A percentile compares a stretch with the other conserved stretches of the same genome.
These are phyloP conservation scores for Malthinus seriepunctatus DNA, from an alignment of 2,888 invertebrate genomes.

Conservation along the genomic window DNA sequence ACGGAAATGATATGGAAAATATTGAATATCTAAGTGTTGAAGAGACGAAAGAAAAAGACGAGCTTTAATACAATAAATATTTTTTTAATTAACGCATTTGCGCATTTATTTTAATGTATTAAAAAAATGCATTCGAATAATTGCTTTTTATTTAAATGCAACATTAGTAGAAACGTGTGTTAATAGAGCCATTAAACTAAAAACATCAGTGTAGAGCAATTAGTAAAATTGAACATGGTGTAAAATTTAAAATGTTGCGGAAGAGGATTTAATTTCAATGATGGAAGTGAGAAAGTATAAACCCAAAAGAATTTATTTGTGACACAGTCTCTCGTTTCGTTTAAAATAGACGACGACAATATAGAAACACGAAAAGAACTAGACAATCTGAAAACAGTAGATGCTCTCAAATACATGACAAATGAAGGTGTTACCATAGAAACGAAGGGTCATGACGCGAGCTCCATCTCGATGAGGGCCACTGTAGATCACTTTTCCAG, in stretches of 20 bases:
- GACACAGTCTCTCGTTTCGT: constrained; percentile 26
- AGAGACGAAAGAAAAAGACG: background rate
- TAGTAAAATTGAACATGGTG: constrained; percentile 17
- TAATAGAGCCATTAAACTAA: background rate
- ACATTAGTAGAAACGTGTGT: no score
- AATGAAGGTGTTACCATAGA: constrained; percentile 36
- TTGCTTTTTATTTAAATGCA: no score
- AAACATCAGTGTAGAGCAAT: constrained; percentile 12
- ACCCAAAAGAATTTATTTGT: constrained; percentile 27
- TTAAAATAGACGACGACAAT: constrained; percentile 21
- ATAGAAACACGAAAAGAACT: constrained; percentile 30
- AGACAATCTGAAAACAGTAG: constrained; percentile 35
- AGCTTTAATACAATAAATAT: background rate
- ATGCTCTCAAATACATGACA: constrained; percentile 35
- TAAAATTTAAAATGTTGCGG: constrained; percentile 18
- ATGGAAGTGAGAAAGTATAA: constrained; percentile 25
- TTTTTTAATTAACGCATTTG: background rate
- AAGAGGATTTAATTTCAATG: constrained; percentile 29
- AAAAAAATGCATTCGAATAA: no score
- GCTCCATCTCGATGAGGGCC: constrained; percentile 21
- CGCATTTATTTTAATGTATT: no score
- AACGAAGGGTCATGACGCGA: constrained; percentile 28
- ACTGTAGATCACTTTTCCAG: constrained; percentile 20
- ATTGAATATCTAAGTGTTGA: background rate
- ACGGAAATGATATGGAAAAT: constrained; percentile 7